Evolutionary conservation across 2,113 vertebrate genomes (phyloP), one percentile per base, ranked within the genome.

Genomic region (Aptenodytes forsteri): DNA sequence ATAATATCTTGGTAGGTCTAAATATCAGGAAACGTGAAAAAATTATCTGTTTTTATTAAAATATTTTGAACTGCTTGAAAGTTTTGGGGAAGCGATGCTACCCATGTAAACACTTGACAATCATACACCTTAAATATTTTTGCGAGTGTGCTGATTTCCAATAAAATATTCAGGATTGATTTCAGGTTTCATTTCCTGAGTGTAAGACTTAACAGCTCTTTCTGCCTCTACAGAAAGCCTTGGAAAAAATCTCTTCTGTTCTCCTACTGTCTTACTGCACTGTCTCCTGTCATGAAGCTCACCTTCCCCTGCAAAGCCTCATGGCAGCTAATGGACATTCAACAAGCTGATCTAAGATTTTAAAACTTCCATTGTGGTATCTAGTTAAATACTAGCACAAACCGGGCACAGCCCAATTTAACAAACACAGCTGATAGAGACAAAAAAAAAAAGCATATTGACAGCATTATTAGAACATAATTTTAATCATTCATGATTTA

Each of bases 351-450:
- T 36, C 16, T 46, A 65, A 38, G 47, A 67, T 46, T 83, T 76
- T 64, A 54, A 65, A 90, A 40, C 20, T 54, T 67, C 23, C n/a
- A 54, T 2, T 0, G 0, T 6, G 22, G 50, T 6, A 62, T 30
- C 9, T 25, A 67, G 21, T 26, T 49, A 75, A 25, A 25, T 23
- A n/a, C 17, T 30, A 70, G 11, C 55, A 50, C 19, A 83, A 89
- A 46, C 7, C 1, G 1, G 12, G 54, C 40, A 83, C 11, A 56
- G 11, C 3, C 16, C 20, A 72, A 38, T 40, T 86, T 55, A 83
- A 80, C 18, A 83, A 67, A 50, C 12, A 46, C 5, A 50, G 29
- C 6, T 65, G n/a, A 70, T 2, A 7, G 16, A 75, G 50, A 65
- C 3, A 32, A 80, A 47, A 58, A 27, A 56, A 56, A 47, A 25